Conservation (phyloP, 1,140 invertebrate species). For the Drosophila trapezifrons region DNA sequence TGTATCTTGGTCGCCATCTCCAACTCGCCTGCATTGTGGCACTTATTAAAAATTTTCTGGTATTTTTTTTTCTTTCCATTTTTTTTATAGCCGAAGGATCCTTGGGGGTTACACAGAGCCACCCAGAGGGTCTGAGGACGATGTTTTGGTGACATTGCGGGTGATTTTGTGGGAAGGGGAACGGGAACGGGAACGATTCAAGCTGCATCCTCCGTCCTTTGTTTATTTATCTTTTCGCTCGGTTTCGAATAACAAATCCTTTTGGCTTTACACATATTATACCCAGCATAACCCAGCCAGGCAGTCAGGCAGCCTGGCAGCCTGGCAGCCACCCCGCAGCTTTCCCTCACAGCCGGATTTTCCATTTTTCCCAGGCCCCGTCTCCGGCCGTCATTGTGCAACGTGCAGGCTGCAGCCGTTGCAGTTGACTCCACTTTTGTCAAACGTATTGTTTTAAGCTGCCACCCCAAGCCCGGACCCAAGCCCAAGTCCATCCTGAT, state of each 20-base stretch:
- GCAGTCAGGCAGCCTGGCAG: constrained; percentile 28
- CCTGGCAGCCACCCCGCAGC: constrained; percentile 16
- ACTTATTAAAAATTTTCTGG: constrained; percentile 79
- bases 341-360: constrained; percentile 7
- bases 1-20: constrained; percentile 12
- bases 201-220: constrained; percentile 59
- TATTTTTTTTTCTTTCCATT: constrained; percentile 40
- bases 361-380: constrained; percentile 13
- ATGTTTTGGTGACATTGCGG: constrained; percentile 12
- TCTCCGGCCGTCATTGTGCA: constrained; percentile 56
- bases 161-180: not conserved
- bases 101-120: constrained; percentile 24
- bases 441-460: constrained; percentile 77
- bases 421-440: constrained; percentile 82
- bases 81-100: constrained; percentile 30
- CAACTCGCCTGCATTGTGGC: constrained; percentile 68
- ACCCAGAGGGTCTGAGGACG: too few relatives aligned
- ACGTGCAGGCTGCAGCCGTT: constrained; percentile 69
- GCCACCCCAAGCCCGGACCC: constrained; percentile 17
- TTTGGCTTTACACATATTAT: constrained; percentile 84
- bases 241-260: constrained; percentile 83
- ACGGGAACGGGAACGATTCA: too few relatives aligned
- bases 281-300: constrained; percentile 26
- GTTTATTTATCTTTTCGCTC: constrained; percentile 83
- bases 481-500: not conserved